Base-by-base conservation (phyloP, 2,113 vertebrate species). In the Cygnus atratus region DNA sequence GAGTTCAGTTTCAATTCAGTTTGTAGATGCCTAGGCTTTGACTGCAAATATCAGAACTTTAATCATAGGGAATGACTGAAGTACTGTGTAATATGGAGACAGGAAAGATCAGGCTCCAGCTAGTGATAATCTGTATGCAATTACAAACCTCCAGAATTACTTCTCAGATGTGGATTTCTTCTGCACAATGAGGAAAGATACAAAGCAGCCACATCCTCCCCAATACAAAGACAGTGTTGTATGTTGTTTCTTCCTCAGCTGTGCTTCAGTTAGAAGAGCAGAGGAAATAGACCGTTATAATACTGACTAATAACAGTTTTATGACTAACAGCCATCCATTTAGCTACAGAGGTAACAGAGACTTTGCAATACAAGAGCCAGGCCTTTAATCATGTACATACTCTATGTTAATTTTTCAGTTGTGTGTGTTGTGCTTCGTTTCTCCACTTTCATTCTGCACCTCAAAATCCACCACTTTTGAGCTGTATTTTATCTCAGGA, bases 121-220 rank as follows among this genome's bases (percentile, higher is more conserved):
- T 85, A 79, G 11, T 75, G 68, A 70, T 88, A 84, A 90, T 94
- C 77, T 96, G 95, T 48, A 87, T 84, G 46, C 37, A 79, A 86
- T 94, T 92, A 92, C 0, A 4, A 87, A 84, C 37, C 44, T 91
- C 37, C 58, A 89, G 68, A 92, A 81, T 24, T 14, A 29, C 15
- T 82, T 63, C 85, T 95, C 54, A 94, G 94, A 95, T 96, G 95
- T 95, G 94, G 92, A 94, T 96, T 93, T 94, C 65, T 80, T 93
- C 50, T 73, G 48, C 44, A 92, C 50, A 82, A 72, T 70, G 58
- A 44, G 33, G 72, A 81, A 92, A 90, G 75, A 90, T 55, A 86
- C 54, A 94, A 95, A 95, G 13, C 37, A 90, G 82, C 94, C 96
- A 94, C 93, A 89, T 97, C 93, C 94, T 95, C 68, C 0, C 4